A percentile compares a stretch with the other conserved stretches of the same genome.
These are phyloP conservation scores for Podarcis raffonei DNA, from an alignment of 2,113 vertebrate genomes.

Conservation along the genomic window DNA sequence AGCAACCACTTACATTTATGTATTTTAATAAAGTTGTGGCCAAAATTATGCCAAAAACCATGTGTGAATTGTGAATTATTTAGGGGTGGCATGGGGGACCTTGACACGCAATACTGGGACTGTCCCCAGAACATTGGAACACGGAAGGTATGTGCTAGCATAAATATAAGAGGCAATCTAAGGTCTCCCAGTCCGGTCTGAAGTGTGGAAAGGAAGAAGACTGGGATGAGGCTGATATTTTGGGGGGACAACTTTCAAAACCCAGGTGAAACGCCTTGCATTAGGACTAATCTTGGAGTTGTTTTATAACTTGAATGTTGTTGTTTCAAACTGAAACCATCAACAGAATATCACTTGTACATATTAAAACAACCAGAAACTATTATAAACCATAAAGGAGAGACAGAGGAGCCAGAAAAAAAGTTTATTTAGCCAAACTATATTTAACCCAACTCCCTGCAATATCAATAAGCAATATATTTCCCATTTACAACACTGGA, in stretches of 20 bases:
- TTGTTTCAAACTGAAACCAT: background rate
- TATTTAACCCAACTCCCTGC: background rate
- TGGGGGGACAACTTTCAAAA: too few species aligned
- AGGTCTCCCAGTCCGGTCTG: background rate
- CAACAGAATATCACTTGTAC: background rate
- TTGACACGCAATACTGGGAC: too few species aligned
- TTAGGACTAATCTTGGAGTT: background rate
- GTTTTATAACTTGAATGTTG: background rate
- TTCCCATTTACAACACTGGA: background rate
- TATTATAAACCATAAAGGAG: background rate
- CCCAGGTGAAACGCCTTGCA: too few species aligned
- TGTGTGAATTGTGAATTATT: too few species aligned
- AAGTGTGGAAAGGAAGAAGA: background rate
- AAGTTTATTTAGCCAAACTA: background rate
- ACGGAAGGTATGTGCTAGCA: too few species aligned
- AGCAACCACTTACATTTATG: too few species aligned
- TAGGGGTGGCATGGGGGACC: too few species aligned
- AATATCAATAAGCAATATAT: background rate
- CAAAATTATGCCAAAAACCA: too few species aligned
- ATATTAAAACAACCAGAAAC: background rate
- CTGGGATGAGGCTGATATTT: background rate
- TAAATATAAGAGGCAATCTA: background rate
- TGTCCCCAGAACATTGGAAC: too few species aligned
- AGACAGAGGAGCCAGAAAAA: background rate
- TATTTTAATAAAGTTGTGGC: too few species aligned